Base-by-base conservation (phyloP, 2,113 vertebrate species). In the Phycodurus eques region DNA sequence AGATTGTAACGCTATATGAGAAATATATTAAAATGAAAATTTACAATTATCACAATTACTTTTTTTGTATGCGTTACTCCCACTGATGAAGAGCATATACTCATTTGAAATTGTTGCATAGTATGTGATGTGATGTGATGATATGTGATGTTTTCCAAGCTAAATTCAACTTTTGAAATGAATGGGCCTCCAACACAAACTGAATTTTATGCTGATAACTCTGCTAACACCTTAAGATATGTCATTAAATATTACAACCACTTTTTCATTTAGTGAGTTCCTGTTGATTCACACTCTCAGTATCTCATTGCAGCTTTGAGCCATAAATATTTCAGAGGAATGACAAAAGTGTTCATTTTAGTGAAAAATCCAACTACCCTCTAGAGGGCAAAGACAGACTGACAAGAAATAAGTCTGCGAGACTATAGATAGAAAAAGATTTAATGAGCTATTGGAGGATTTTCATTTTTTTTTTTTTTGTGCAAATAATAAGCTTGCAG, bases 371-470 rank as follows among this genome's bases (percentile, higher is more conserved):
- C 60, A 68, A 85, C 73, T 79, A 84, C 86, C 81, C n/a, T n/a
- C n/a, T n/a, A 69, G 35, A 60, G 84, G 87, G 71, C 74, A 80
- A 79, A 22, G 43, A 46, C 22, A 5, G 67, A 65, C 79, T 67
- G 79, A 82, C 79, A 75, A 82, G 67, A 74, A 84, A 78, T 73
- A 80, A 86, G 80, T 70, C 74, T 78, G 60, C 65, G 33, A 61
- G 59, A 61, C 15, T 46, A 14, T 44, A 56, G 81, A 91, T 87
- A 60, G 85, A 87, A 82, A 60, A 14, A 19, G 70, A 75, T 73
- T 80, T 89, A 88, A 90, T 87, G 82, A 88, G 81, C 54, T 85
- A 72, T 72, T 81, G 80, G 70, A 67, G 71, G 76, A 60, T 54
- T 81, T 80, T 67, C 2, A 1, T 39, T 39, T 1, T 39, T 2